Evolutionary conservation across 2,888 invertebrate genomes (phyloP), one percentile per base, ranked within the genome.

Genomic region (Pristionchus fissidentatus): DNA sequence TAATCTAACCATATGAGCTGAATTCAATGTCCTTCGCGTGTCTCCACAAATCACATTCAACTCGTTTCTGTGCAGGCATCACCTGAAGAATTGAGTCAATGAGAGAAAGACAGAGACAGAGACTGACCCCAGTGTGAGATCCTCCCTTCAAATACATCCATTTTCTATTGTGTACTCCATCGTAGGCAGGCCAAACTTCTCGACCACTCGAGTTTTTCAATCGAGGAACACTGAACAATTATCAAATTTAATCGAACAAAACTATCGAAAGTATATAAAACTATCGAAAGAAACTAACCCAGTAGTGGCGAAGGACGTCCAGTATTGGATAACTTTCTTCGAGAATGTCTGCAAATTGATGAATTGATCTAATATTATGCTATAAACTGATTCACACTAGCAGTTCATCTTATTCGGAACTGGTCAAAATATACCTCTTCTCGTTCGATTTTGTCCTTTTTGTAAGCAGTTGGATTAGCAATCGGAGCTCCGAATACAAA

Each of bases 401-500:
- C 29, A 87, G 55, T 8, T 38, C n/a, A n/a, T n/a, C n/a, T n/a
- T n/a, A n/a, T n/a, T n/a, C n/a, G n/a, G n/a, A n/a, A n/a, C n/a
- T n/a, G n/a, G n/a, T n/a, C n/a, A n/a, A 57, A 3, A 89, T 89
- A 84, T 91, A 91, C 8, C 88, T 66, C 38, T 66, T 66, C 66
- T 22, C 66, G 35, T 1, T 66, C 66, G 66, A 66, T 38, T 8
- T 66, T 66, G 19, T 66, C 66, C 7, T 38, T 38, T n/a, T 66
- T 66, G 38, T 66, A 66, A 5, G 66, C 91, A 1, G 91, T 88
- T 49, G 87, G 86, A 81, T 92, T 92, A 85, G 90, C 89, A 22
- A 89, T 84, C n/a, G 98, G 97, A 93, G 97, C 96, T 7, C 98
- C 98, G 92, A 98, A 98, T 88, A 98, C 96, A 93, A 97, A 98